These are phyloP conservation scores for Trimorus sp. DNA, from an alignment of 2,888 invertebrate species.

Conservation along the genomic window DNA sequence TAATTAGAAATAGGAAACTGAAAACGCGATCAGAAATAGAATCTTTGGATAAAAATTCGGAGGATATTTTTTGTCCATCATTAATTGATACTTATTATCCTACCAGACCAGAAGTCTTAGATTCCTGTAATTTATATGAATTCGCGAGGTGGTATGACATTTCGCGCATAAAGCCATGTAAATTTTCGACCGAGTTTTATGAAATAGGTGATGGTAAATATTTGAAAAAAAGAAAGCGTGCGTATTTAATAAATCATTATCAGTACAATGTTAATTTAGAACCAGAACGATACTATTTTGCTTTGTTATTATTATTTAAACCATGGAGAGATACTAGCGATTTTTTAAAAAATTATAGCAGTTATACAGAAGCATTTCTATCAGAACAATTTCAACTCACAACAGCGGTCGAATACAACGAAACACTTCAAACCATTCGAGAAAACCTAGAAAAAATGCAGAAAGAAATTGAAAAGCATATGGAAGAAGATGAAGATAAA, in stretches of 20 bases:
- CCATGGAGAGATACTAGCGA: slow-evolving; percentile 58
- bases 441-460: slow-evolving; percentile 13
- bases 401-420: slow-evolving; percentile 47
- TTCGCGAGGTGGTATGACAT: slow-evolving; percentile 63
- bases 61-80: slow-evolving; percentile 70
- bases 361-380: slow-evolving; percentile 65
- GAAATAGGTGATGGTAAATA: neutral
- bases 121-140: slow-evolving; percentile 19
- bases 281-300: slow-evolving; percentile 55
- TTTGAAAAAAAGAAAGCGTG: slow-evolving; percentile 18
- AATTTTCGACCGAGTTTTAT: slow-evolving; percentile 12
- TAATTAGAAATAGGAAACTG: slow-evolving; percentile 51
- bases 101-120: slow-evolving; percentile 66
- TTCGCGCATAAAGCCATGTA: slow-evolving; percentile 25
- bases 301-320: slow-evolving; percentile 60
- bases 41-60: slow-evolving; percentile 67
- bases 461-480: slow-evolving; percentile 16
- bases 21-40: slow-evolving; percentile 56
- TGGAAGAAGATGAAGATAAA: slow-evolving; percentile 22
- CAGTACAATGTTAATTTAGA: slow-evolving; percentile 40
- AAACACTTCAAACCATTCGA: slow-evolving; percentile 47
- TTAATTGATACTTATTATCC: slow-evolving; percentile 71
- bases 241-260: slow-evolving; percentile 72
- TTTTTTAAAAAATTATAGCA: slow-evolving; percentile 36
- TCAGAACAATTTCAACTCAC: slow-evolving; percentile 39